phyloP scores from a whole-genome alignment of 1,140 invertebrate species.

The Microplitis demolitor region DNA sequence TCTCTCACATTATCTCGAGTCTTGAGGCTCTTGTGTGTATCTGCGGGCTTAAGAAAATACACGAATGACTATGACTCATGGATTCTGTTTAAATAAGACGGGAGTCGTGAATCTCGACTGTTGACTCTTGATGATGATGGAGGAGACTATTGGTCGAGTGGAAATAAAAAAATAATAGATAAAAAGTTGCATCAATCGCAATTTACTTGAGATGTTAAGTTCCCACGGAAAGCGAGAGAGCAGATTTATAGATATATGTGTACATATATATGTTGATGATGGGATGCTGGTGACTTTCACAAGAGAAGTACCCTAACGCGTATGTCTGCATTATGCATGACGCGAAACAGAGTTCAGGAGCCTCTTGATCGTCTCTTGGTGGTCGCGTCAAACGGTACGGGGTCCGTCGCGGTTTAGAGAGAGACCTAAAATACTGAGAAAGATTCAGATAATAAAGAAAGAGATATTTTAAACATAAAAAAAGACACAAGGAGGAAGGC shows the following conservation, averaged over 20 bases:
- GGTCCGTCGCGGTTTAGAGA: neutral
- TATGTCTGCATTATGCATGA: conserved; percentile 22
- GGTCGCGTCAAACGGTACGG: conserved; percentile 7
- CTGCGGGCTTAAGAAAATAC: too few relatives aligned
- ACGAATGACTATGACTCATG: too few relatives aligned
- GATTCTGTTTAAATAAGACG: too few relatives aligned
- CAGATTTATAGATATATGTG: neutral
- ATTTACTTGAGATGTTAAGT: conserved; percentile 7
- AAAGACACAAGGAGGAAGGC: neutral
- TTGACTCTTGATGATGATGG: neutral
- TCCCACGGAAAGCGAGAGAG: conserved; percentile 13
- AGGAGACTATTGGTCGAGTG: too few relatives aligned
- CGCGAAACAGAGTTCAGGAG: conserved; percentile 19
- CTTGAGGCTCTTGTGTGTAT: too few relatives aligned
- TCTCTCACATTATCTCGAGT: too few relatives aligned
- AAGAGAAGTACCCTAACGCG: neutral
- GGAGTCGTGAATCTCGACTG: neutral
- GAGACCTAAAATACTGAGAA: neutral
- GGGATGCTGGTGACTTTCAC: conserved; percentile 15
- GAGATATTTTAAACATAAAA: neutral
- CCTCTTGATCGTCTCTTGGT: conserved; percentile 16
- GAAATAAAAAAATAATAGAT: neutral
- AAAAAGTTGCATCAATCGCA: conserved; percentile 4
- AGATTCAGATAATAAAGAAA: neutral
- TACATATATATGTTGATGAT: neutral